phyloP scores from a whole-genome alignment of 2,797 vertebrate genomes.

The Monodelphis domestica region DNA sequence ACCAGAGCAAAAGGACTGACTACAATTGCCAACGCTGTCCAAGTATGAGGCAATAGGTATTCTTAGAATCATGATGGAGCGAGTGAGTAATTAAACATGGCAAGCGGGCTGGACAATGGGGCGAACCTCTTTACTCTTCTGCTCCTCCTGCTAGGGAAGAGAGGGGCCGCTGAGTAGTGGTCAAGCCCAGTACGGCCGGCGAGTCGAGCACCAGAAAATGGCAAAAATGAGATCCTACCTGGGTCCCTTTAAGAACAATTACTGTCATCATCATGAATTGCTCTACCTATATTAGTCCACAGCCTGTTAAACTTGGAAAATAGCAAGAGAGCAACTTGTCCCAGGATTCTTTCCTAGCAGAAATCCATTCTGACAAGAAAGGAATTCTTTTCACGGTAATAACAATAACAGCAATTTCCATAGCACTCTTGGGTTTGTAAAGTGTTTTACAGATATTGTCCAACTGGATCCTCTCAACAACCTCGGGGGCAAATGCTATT shows the following conservation, averaged over 20 bases:
- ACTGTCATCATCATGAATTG: neutral
- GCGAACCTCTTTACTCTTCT: neutral
- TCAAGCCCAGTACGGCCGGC: neutral
- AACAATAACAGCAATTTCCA: neutral
- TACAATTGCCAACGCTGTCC: neutral
- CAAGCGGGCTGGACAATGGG: neutral
- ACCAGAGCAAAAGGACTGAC: neutral
- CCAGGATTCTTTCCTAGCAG: neutral
- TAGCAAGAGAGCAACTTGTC: neutral
- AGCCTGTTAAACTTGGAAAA: too few species aligned
- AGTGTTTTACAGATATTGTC: neutral
- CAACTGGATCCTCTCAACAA: neutral
- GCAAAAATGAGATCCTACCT: neutral
- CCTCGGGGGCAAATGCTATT: neutral
- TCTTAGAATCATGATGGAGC: neutral
- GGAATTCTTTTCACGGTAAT: neutral
- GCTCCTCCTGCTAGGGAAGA: neutral
- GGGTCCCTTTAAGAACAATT: neutral
- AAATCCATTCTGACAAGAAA: neutral
- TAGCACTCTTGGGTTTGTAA: neutral
- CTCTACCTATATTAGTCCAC: neutral
- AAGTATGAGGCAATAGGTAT: neutral
- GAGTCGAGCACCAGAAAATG: neutral
- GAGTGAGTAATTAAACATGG: neutral
- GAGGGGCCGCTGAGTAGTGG: neutral